A percentile compares a stretch with the other conserved stretches of the same genome.
Evolutionary conservation across 2,113 vertebrate species (phyloP).

Genomic region (Heliornis fulica): DNA sequence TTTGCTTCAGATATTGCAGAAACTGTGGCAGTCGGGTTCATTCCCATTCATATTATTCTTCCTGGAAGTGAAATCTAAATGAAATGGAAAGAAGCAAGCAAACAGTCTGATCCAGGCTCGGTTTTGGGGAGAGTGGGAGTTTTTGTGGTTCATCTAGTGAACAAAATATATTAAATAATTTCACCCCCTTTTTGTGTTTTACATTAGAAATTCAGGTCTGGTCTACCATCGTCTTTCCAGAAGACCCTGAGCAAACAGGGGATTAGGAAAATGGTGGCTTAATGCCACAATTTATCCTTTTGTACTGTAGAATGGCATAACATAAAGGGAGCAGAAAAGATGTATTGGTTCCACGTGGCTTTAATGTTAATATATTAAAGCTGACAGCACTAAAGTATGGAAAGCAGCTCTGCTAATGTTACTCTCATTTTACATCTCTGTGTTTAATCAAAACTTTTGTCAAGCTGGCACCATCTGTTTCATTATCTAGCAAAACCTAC

Average conservation of each 20-base stretch:
- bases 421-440: slow-evolving; percentile 62
- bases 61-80: slow-evolving; percentile 5
- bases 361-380: slow-evolving; percentile 61
- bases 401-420: slow-evolving; percentile 56
- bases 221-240: slow-evolving; percentile 46
- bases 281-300: slow-evolving; percentile 62
- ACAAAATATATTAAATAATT: neutral
- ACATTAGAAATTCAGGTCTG: slow-evolving; percentile 39
- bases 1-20: neutral
- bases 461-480: slow-evolving; percentile 40
- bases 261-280: slow-evolving; percentile 61
- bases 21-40: neutral
- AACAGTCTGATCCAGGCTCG: neutral
- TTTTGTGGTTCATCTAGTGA: neutral
- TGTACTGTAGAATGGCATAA: slow-evolving; percentile 55
- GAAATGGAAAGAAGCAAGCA: neutral
- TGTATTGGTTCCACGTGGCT: slow-evolving; percentile 65
- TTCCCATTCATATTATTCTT: neutral
- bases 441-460: slow-evolving; percentile 65
- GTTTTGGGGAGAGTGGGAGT: neutral
- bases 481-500: slow-evolving; percentile 45
- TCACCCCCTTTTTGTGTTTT: slow-evolving; percentile 10
- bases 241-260: slow-evolving; percentile 39
- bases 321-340: slow-evolving; percentile 52
- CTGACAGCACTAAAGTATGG: slow-evolving; percentile 57